Evolutionary conservation across 1,140 invertebrate species (phyloP), one percentile per base, ranked within the genome.

Genomic region (Drepana arcuata): DNA sequence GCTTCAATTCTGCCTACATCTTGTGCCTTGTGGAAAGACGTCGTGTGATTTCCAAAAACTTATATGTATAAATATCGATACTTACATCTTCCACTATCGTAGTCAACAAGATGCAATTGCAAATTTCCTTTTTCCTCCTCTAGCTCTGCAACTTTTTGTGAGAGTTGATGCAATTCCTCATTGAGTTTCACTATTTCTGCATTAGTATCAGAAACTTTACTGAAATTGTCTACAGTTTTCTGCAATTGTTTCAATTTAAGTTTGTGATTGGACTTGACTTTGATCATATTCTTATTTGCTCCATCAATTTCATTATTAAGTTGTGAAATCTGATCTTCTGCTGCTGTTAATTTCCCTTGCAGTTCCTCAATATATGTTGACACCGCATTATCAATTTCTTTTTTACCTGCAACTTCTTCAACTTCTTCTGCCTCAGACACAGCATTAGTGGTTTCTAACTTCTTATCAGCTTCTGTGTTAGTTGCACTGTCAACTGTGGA

Each of bases 71-170:
- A 21, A 21, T 5, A 26, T 10, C 4, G n/a, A 29, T 77, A 86
- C 84, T 86, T 88, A 91, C 89, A 85, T 87, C 89, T 86, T 65
- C 87, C 85, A 83, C 92, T 90, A 67, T 93, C 91, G 87, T 91
- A 90, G 79, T 94, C 91, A 67, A 93, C 89, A 55, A 93, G 85
- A 84, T 90, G 90, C 63, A 94, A 84, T 78, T 94, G 92, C 61
- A 94, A 87, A 78, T 93, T 95, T 73, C 92, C 93, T 85, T 94
- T 96, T 83, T 95, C 93, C 72, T 95, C 93, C 83, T 96, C 94
- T 32, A 96, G 81, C 68, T 94, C 90, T 29, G 90, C 89, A 46
- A 96, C 88, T 74, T 90, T 87, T 51, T 95, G 92, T 49, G 90
- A 88, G 48, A 95, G 82, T 52, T 86, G 84, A 46, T 86, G 80